Base-by-base conservation (phyloP, 1,140 invertebrate genomes). In the Bathynomus jamesi region DNA sequence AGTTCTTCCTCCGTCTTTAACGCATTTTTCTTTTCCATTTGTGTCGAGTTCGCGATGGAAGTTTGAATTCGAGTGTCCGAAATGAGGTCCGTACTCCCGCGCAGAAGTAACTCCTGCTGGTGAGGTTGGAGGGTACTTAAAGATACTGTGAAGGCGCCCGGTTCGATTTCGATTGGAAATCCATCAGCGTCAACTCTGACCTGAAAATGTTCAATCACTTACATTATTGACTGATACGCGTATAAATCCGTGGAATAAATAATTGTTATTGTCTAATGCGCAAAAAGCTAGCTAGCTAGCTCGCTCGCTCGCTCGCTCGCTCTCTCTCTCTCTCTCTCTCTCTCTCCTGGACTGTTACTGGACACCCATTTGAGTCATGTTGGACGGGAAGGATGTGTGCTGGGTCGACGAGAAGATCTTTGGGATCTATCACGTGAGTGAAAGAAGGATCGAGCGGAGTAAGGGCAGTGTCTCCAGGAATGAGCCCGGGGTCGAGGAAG, bases 341-440 rank as follows among this genome's bases (percentile, higher is more conserved):
- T 1, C 65, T 60, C 11, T 74, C 76, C 76, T 77, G 76, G 28
- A 77, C 76, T 28, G 73, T 72, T 61, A 77, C 76, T 53, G 76
- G 76, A 65, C 72, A 77, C 11, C 76, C 76, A 46, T 66, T 40
- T 24, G 72, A 69, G 60, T 77, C 76, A 32, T 77, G 76, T 67
- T 77, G 76, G 61, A 77, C 72, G 61, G 76, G 76, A 40, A 77
- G 70, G 69, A 77, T 69, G 68, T 73, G 70, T 32, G 64, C 70
- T 28, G 76, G 76, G 70, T 77, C 72, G 66, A 77, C 66, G n/a
- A 70, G 76, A 11, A 74, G 76, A 31, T 67, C 64, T 28, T 69
- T 74, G 69, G 76, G 76, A 70, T 77, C 76, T 30, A 77, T 73
- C 61, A 77, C 67, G 67, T 77, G 76, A 10, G 76, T 77, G 70